Conservation (phyloP, 1,140 invertebrate genomes). For the Trypoxylus dichotomus region DNA sequence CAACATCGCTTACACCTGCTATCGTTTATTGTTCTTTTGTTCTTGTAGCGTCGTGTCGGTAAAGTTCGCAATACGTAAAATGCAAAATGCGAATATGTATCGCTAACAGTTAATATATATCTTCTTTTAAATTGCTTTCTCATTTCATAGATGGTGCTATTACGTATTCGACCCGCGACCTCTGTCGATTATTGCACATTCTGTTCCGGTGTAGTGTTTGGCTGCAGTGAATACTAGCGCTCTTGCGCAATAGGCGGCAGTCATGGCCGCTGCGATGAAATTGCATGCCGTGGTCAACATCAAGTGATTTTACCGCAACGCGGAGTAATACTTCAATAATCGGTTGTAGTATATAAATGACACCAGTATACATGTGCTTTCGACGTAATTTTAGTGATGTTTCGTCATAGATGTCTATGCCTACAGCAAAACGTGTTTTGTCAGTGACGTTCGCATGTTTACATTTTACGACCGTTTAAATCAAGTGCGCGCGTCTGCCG, state of each 20-base stretch:
- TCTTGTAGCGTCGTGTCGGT: too few relatives aligned
- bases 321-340: neutral
- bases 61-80: too few relatives aligned
- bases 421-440: neutral
- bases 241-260: slow-evolving; percentile 35
- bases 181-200: slow-evolving; percentile 6
- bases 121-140: neutral
- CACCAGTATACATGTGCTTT: neutral
- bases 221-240: slow-evolving; percentile 9
- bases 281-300: slow-evolving; percentile 14
- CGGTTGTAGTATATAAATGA: neutral
- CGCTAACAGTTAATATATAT: too few relatives aligned
- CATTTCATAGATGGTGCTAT: neutral
- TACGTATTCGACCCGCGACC: neutral
- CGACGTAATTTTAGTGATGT: neutral
- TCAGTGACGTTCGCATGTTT: slow-evolving; percentile 1
- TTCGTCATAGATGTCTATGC: neutral
- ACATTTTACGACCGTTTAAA: slow-evolving; percentile 22
- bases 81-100: too few relatives aligned
- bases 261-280: slow-evolving; percentile 40
- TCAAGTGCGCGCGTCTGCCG: slow-evolving; percentile 13
- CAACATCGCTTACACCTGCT: too few relatives aligned
- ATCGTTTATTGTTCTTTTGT: too few relatives aligned
- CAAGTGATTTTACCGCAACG: slow-evolving; percentile 4
- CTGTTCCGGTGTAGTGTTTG: neutral